These are phyloP conservation scores for Limulus polyphemus DNA, from an alignment of 2,888 invertebrate genomes.

Conservation along the genomic window DNA sequence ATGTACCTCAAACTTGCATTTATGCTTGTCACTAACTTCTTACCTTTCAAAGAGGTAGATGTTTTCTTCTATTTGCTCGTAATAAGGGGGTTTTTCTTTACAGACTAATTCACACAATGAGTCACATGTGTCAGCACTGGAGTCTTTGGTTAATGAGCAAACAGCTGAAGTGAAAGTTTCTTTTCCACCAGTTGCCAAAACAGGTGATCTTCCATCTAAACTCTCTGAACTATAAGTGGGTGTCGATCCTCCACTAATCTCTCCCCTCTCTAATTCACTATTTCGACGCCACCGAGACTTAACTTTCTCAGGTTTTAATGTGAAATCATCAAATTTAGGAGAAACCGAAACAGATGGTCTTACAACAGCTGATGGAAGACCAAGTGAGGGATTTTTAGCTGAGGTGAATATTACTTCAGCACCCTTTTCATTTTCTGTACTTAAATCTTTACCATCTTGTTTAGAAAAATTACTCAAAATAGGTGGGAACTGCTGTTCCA, in stretches of 20 bases:
- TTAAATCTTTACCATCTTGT: not conserved
- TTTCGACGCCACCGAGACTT: constrained; percentile 65
- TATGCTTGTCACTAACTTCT: too few relatives aligned
- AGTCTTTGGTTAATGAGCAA: not conserved
- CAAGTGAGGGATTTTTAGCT: constrained; percentile 1
- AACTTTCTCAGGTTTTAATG: constrained; percentile 56
- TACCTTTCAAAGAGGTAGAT: constrained; percentile 66
- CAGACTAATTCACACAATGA: constrained; percentile 36
- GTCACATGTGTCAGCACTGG: not conserved
- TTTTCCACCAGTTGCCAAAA: not conserved
- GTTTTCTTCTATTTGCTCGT: constrained; percentile 69
- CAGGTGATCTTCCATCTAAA: not conserved
- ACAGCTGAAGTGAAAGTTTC: not conserved
- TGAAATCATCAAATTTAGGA: constrained; percentile 1
- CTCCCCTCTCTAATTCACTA: constrained; percentile 50
- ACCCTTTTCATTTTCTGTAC: too few relatives aligned
- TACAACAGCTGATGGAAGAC: not conserved
- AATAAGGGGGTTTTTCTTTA: constrained; percentile 54
- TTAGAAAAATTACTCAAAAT: not conserved
- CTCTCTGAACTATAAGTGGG: not conserved
- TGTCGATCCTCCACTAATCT: constrained; percentile 8
- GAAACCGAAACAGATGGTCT: constrained; percentile 5
- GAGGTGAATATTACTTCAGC: not conserved
- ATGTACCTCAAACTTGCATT: too few relatives aligned
- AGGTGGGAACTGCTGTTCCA: too few relatives aligned